phyloP scores from a whole-genome alignment of 2,888 invertebrate genomes.

The Ennomos quercinarius region DNA sequence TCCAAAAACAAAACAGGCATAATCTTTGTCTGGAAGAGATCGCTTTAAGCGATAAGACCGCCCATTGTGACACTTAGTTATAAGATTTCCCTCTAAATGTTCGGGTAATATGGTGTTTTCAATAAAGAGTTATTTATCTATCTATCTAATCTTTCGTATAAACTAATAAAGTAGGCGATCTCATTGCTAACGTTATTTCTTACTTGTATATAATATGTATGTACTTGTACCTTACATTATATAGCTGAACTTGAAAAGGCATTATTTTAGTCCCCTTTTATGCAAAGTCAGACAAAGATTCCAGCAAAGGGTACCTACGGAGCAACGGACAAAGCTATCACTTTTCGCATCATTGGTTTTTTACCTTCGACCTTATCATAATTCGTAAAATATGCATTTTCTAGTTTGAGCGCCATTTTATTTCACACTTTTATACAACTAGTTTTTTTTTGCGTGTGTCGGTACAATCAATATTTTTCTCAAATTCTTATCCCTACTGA shows the following conservation, averaged over 20 bases:
- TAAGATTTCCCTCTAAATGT: no score
- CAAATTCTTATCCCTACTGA: no score
- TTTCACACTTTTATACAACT: constrained; percentile 9
- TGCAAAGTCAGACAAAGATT: constrained; percentile 55
- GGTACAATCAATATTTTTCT: no score
- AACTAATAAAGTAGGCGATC: no score
- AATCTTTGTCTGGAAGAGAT: no score
- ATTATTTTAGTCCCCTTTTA: constrained; percentile 46
- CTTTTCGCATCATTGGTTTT: constrained; percentile 68
- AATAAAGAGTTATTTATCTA: no score
- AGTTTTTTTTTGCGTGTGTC: not conserved
- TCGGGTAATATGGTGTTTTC: no score
- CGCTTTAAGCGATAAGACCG: no score
- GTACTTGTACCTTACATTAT: not conserved
- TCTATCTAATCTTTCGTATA: no score
- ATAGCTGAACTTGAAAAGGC: constrained; percentile 21
- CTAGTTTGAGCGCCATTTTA: constrained; percentile 23
- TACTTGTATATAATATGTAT: not conserved
- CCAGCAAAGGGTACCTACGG: constrained; percentile 47
- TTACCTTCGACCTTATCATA: constrained; percentile 61
- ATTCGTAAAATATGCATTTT: constrained; percentile 55
- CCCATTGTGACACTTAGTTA: no score
- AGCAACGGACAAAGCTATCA: constrained; percentile 56
- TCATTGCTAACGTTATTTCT: no score
- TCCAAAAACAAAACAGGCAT: no score